Conservation (phyloP, 2,888 invertebrate species). For the Erpobdella octoculata region DNA sequence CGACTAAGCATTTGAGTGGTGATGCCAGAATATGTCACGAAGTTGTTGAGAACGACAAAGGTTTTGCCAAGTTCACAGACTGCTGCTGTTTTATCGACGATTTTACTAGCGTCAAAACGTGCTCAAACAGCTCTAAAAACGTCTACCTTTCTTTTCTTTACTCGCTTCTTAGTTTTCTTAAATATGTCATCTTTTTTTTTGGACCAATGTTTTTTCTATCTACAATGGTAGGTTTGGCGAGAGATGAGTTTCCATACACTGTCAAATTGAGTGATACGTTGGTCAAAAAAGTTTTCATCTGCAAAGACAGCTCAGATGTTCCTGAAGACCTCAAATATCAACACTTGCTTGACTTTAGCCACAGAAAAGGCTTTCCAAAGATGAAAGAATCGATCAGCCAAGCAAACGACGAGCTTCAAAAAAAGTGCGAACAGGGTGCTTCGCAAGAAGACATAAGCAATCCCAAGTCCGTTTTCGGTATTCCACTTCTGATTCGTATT, state of each 20-base stretch:
- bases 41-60: slow-evolving; percentile 39
- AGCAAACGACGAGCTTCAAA: slow-evolving; percentile 1
- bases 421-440: neutral
- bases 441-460: neutral
- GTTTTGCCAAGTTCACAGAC: slow-evolving; percentile 43
- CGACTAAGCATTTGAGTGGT: neutral
- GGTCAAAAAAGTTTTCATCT: slow-evolving; percentile 32
- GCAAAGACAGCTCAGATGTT: slow-evolving; percentile 25
- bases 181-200: slow-evolving; percentile 45
- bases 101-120: slow-evolving; percentile 38
- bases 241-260: slow-evolving; percentile 40
- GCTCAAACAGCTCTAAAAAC: slow-evolving; percentile 43
- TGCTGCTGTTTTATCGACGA: slow-evolving; percentile 40
- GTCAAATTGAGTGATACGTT: slow-evolving; percentile 40
- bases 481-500: slow-evolving; percentile 30
- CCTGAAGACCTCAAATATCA: slow-evolving; percentile 27
- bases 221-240: slow-evolving; percentile 39
- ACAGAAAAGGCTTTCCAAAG: slow-evolving; percentile 31
- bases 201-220: slow-evolving; percentile 47
- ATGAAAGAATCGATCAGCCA: slow-evolving; percentile 26
- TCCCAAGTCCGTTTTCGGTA: slow-evolving; percentile 22
- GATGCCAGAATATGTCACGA: slow-evolving; percentile 42
- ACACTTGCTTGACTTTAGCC: slow-evolving; percentile 30
- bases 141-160: slow-evolving; percentile 47
- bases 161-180: slow-evolving; percentile 42